Conservation (phyloP, 2,113 vertebrate species). For the Orientallactaga bullata region DNA sequence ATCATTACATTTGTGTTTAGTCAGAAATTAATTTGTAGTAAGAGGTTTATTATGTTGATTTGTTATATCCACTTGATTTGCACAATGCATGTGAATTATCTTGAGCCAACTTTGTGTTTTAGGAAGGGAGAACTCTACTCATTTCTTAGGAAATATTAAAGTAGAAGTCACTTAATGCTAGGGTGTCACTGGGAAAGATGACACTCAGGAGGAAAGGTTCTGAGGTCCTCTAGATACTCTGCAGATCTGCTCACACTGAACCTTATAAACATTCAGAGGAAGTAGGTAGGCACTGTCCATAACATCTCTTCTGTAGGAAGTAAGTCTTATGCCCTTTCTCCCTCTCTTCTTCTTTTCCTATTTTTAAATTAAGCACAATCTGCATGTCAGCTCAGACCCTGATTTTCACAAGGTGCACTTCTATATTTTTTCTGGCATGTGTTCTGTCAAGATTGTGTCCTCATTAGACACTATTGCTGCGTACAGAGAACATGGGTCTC, state of each 20-base stretch:
- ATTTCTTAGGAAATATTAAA: background rate
- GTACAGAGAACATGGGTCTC: background rate
- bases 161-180: background rate
- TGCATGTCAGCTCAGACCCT: background rate
- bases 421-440: background rate
- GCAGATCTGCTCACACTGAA: too few relatives aligned
- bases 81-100: background rate
- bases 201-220: background rate
- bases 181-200: fast-evolving
- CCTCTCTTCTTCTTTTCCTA: background rate
- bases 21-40: background rate
- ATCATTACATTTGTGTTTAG: background rate
- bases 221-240: background rate
- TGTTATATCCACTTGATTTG: background rate
- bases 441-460: background rate
- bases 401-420: background rate
- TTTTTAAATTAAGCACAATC: background rate
- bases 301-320: background rate
- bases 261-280: background rate
- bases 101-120: background rate
- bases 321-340: background rate
- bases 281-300: background rate
- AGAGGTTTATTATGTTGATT: background rate
- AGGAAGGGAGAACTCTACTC: background rate
- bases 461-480: background rate